Conservation (phyloP, 2,797 vertebrate genomes). For the Denticeps clupeoides region DNA sequence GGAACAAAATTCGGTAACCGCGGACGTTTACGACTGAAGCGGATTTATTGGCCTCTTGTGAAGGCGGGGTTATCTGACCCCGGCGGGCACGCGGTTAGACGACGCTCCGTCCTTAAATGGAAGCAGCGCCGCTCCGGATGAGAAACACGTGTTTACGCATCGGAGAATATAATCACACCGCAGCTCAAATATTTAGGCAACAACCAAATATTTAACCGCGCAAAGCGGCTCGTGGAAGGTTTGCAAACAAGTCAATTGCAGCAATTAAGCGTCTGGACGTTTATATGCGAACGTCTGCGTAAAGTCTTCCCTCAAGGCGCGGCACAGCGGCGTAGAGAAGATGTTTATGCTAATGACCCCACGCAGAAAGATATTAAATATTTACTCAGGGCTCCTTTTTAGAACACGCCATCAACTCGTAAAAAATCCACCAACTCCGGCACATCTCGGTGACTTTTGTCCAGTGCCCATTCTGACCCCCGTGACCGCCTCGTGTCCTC, state of each 20-base stretch:
- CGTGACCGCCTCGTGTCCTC: too few species aligned
- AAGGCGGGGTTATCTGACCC: slow-evolving; percentile 1
- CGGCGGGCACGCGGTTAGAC: not conserved
- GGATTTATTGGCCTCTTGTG: slow-evolving; percentile 8
- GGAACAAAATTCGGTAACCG: too few species aligned
- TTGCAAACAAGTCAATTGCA: not conserved
- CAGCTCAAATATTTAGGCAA: slow-evolving; percentile 9
- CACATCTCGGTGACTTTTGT: too few species aligned
- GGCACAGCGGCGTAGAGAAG: too few species aligned
- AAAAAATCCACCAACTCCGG: too few species aligned
- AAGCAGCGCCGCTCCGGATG: not conserved
- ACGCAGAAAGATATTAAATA: too few species aligned
- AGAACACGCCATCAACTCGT: too few species aligned
- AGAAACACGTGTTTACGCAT: not conserved
- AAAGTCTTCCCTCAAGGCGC: not conserved
- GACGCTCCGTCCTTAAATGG: not conserved
- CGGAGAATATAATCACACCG: slow-evolving; percentile 8
- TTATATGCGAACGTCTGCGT: slow-evolving; percentile 11
- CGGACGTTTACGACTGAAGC: too few species aligned
- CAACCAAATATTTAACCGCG: slow-evolving; percentile 9
- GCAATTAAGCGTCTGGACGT: slow-evolving; percentile 5
- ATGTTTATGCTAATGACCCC: too few species aligned
- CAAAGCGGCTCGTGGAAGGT: not conserved
- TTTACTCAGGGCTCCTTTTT: too few species aligned
- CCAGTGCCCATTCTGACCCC: too few species aligned